Evolutionary conservation across 2,797 vertebrate genomes (phyloP).

Genomic region (Setipinna tenuifilis): DNA sequence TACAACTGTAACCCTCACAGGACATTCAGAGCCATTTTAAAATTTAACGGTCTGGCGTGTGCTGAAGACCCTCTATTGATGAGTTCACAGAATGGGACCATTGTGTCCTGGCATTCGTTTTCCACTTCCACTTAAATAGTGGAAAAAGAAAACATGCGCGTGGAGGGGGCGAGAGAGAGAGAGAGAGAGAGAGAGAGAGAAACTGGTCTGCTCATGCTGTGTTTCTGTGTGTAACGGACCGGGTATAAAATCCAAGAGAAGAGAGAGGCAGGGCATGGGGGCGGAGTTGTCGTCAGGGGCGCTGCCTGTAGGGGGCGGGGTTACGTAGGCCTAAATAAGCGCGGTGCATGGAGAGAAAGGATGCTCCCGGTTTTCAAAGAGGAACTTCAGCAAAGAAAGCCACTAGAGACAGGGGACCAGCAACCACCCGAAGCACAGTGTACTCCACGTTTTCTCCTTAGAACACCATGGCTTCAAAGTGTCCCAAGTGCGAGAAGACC

Average conservation of each 20-base stretch:
- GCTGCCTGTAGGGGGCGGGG: slow-evolving; percentile 49
- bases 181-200: slow-evolving; percentile 26
- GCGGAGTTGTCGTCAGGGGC: slow-evolving; percentile 42
- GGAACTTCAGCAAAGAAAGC: slow-evolving; percentile 13
- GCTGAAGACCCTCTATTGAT: slow-evolving; percentile 73
- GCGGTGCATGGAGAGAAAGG: slow-evolving; percentile 24
- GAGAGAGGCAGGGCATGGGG: not conserved
- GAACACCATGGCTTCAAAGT: slow-evolving; percentile 88
- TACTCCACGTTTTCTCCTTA: not conserved
- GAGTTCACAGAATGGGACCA: slow-evolving; percentile 70
- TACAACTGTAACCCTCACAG: slow-evolving; percentile 41
- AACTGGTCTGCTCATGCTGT: not conserved
- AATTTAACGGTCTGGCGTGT: slow-evolving; percentile 62
- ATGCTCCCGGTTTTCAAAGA: slow-evolving; percentile 19
- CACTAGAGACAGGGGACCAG: slow-evolving; percentile 17
- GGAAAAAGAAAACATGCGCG: slow-evolving; percentile 42
- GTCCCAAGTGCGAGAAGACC: slow-evolving; percentile 95
- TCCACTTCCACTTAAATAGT: slow-evolving; percentile 51
- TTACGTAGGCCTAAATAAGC: slow-evolving; percentile 25
- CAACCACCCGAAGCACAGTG: slow-evolving; percentile 16
- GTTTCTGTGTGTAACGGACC: not conserved
- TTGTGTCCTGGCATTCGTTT: slow-evolving; percentile 58
- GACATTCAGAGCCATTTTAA: slow-evolving; percentile 46
- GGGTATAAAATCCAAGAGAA: not conserved
- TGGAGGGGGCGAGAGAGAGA: slow-evolving; percentile 33